Conservation (phyloP, 2,113 vertebrate species). For the Aplodontia rufa region DNA sequence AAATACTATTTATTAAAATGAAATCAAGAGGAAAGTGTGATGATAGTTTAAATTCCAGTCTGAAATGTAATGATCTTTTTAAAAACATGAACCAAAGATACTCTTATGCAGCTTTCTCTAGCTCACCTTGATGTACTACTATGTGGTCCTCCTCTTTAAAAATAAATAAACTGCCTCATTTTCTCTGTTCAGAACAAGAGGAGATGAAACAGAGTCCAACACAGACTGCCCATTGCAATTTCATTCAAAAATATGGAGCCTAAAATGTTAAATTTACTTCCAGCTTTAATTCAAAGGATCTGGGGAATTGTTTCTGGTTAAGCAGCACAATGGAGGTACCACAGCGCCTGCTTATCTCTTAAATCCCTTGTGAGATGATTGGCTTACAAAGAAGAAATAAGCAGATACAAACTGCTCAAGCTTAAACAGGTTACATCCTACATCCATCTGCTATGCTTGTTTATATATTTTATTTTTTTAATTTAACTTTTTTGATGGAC, state of each 20-base stretch:
- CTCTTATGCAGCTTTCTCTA: not conserved
- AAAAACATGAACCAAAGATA: constrained; percentile 35
- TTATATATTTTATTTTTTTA: constrained; percentile 32
- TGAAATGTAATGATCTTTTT: constrained; percentile 57
- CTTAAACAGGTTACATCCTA: constrained; percentile 41
- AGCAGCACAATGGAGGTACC: constrained; percentile 46
- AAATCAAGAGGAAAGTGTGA: constrained; percentile 77
- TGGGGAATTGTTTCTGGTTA: constrained; percentile 49
- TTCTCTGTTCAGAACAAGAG: constrained; percentile 55
- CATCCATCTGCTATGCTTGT: constrained; percentile 35
- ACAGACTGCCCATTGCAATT: constrained; percentile 5
- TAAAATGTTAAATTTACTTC: constrained; percentile 53
- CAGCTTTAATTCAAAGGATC: constrained; percentile 70
- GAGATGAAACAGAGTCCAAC: constrained; percentile 40
- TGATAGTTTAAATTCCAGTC: constrained; percentile 74
- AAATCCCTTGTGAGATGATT: not conserved
- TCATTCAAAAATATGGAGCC: not conserved
- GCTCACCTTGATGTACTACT: not conserved
- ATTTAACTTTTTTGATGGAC: constrained; percentile 8
- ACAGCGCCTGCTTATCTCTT: not conserved
- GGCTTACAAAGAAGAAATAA: constrained; percentile 21
- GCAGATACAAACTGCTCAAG: constrained; percentile 44
- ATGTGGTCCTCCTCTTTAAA: constrained; percentile 42
- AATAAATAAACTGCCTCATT: constrained; percentile 46
- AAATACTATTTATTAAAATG: constrained; percentile 81